phyloP scores from a whole-genome alignment of 35 echinoderm and acorn worm species.

The Apostichopus parvimensis region DNA sequence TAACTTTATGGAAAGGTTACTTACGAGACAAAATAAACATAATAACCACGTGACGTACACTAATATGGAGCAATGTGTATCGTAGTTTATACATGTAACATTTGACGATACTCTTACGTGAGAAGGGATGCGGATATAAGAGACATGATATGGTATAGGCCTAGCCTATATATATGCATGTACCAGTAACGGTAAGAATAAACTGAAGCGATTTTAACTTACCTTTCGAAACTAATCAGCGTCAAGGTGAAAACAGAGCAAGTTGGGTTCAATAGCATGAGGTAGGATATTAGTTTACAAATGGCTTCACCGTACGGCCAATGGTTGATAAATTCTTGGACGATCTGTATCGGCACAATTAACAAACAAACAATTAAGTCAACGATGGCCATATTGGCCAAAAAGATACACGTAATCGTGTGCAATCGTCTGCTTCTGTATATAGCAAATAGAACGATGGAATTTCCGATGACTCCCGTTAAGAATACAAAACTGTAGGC shows the following conservation, averaged over 20 bases:
- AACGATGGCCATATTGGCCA: slow-evolving; percentile 77
- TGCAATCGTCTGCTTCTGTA: slow-evolving; percentile 72
- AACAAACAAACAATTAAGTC: slow-evolving; percentile 71
- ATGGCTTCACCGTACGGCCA: slow-evolving; percentile 66
- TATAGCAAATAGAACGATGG: slow-evolving; percentile 76
- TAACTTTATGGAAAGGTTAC: no score
- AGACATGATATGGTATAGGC: no score
- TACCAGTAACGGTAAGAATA: no score
- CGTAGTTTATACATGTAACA: no score
- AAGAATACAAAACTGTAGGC: slow-evolving; percentile 73
- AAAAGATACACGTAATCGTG: slow-evolving; percentile 74
- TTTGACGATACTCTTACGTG: no score
- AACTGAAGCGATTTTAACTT: not conserved
- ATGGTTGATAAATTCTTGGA: slow-evolving; percentile 26
- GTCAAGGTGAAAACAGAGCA: slow-evolving; percentile 88
- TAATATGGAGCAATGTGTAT: no score
- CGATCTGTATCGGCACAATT: slow-evolving; percentile 62
- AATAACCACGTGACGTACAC: no score
- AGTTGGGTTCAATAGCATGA: slow-evolving; percentile 63
- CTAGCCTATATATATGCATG: no score
- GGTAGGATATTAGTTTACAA: slow-evolving; percentile 65
- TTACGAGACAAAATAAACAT: no score
- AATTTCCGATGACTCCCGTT: slow-evolving; percentile 71
- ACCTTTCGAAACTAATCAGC: slow-evolving; percentile 87
- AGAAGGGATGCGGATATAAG: no score